Evolutionary conservation across 1,140 invertebrate genomes (phyloP), one percentile per base, ranked within the genome.

Genomic region (Drosophila chauvacae): DNA sequence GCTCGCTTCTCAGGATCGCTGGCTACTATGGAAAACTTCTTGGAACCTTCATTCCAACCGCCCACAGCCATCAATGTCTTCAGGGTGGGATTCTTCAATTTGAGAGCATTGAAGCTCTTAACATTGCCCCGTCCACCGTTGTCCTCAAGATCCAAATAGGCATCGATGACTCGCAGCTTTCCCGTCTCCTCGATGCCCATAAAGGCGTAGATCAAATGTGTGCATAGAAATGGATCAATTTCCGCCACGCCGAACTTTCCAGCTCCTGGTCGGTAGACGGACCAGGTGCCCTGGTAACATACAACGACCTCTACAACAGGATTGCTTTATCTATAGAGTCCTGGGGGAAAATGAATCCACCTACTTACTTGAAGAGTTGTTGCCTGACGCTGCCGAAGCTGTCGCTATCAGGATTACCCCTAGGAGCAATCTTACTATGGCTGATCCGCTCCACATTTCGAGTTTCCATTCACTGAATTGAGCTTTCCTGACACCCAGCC

Each of bases 241-340:
- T 96, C 70, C 39, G 94, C 93, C 0, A 96, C 94, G 11, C 94
- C 93, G 77, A 95, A 96, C 91, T 95, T 94, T 14, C 96, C 96
- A 53, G 93, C 91, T 13, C 94, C 94, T 2, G 92, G 93, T 42
- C 96, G 93, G 81, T 96, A 96, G 3, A 94, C 94, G 0, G 96
- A 94, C 96, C 96, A 97, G 20, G 94, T 96, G 9, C 95, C 96
- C 73, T 95, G 95, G 90, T 97, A 97, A 78, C 96, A 97, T 0
- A 96, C 91, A 11, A 96, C 81, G 59, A 93, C 84, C 68, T 94
- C 94, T 94, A 79, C 33, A 87, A 77, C 55, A 76, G 84, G 60
- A 65, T 58, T 26, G 39, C 28, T 42, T 30, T 35, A 11, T n/a
- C 7, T 33, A 53, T 13, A 28, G 1, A 39, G 48, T 61, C 20